Evolutionary conservation across 2,797 vertebrate species (phyloP).

Genomic region (Chiroxiphia lanceolata): DNA sequence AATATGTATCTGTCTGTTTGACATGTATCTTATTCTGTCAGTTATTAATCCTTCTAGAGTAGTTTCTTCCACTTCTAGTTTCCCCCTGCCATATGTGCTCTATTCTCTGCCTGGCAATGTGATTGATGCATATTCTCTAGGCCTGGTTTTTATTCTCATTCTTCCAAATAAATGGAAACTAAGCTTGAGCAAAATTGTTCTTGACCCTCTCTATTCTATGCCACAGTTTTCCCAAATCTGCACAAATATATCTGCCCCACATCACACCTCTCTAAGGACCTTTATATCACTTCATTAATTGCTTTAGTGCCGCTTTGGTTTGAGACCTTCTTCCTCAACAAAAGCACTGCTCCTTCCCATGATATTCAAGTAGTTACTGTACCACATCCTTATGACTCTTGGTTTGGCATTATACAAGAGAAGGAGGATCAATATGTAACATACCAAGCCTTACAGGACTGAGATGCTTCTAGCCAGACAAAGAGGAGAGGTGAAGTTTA

Average conservation of each 20-base stretch:
- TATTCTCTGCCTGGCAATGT: not conserved
- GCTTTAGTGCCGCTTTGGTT: not conserved
- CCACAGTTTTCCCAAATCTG: not conserved
- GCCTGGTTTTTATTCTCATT: not conserved
- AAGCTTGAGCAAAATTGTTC: not conserved
- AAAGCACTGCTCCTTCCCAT: not conserved
- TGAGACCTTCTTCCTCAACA: not conserved
- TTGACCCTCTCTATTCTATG: not conserved
- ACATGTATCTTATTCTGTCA: not conserved
- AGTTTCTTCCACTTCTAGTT: not conserved
- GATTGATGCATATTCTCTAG: not conserved
- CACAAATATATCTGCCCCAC: not conserved
- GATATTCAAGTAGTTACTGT: accelerated
- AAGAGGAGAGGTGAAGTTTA: not conserved
- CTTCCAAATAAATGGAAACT: not conserved
- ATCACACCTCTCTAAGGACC: not conserved
- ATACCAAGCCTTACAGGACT: not conserved
- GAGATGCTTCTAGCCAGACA: not conserved
- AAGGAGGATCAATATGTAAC: not conserved
- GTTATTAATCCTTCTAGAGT: not conserved
- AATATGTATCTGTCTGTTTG: not conserved
- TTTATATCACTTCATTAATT: not conserved
- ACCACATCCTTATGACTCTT: not conserved
- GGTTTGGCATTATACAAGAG: not conserved
- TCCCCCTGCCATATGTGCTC: not conserved